phyloP scores from a whole-genome alignment of 2,888 invertebrate species.

The Rhodophaea formosa region DNA sequence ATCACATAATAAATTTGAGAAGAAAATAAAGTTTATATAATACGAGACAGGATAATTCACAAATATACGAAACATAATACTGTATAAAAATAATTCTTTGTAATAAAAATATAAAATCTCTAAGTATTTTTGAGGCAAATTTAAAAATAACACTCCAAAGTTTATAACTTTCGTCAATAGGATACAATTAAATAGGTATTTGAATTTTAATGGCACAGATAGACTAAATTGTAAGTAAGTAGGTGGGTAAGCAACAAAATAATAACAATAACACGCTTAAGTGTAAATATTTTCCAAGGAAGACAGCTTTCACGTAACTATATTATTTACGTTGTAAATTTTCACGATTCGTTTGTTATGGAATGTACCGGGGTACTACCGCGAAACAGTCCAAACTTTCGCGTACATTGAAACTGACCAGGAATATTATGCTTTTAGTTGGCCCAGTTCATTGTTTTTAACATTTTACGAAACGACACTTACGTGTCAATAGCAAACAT shows the following conservation, averaged over 20 bases:
- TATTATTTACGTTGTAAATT: constrained; percentile 20
- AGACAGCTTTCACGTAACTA: constrained; percentile 43
- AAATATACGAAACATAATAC: constrained; percentile 38
- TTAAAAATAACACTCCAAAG: constrained; percentile 19
- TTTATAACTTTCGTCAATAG: background rate
- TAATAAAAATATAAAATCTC: constrained; percentile 13
- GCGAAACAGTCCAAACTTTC: background rate
- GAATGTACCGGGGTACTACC: constrained; percentile 24
- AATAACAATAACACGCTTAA: constrained; percentile 39
- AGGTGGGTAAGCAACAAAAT: constrained; percentile 57
- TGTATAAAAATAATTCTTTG: constrained; percentile 37
- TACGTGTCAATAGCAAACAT: too few relatives aligned
- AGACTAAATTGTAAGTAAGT: constrained; percentile 39
- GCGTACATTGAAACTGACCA: background rate
- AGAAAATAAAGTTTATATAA: constrained; percentile 22
- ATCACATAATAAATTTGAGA: constrained; percentile 32
- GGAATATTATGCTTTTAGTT: background rate
- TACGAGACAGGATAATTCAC: constrained; percentile 19
- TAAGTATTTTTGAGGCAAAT: background rate
- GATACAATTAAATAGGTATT: constrained; percentile 23
- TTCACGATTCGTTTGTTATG: constrained; percentile 19
- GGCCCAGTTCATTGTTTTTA: too few relatives aligned
- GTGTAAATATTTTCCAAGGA: constrained; percentile 46
- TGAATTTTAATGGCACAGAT: constrained; percentile 54
- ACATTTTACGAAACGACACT: too few relatives aligned